Evolutionary conservation across 2,888 invertebrate genomes (phyloP).

Genomic region (Flexamia atlantica): DNA sequence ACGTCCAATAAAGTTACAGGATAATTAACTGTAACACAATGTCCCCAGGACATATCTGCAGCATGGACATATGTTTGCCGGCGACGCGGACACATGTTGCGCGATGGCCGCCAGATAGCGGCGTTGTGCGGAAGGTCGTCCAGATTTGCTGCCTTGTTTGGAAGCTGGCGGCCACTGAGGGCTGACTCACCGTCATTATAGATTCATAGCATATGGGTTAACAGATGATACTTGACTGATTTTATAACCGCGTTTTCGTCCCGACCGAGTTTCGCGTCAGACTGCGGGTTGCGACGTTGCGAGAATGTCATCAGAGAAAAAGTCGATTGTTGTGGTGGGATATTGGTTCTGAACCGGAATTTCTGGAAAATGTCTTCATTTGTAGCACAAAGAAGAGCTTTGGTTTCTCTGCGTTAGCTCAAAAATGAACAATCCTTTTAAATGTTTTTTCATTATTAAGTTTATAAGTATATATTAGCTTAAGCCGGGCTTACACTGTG

Average conservation of each 20-base stretch:
- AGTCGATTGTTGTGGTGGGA: no score
- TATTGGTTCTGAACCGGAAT: no score
- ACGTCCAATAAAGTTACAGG: no score
- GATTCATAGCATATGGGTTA: constrained; percentile 51
- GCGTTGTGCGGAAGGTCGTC: constrained; percentile 23
- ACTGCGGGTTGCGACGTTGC: background rate
- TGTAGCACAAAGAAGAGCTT: no score
- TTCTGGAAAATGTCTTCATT: no score
- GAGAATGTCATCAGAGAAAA: no score
- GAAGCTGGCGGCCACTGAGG: constrained; percentile 1
- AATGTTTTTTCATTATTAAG: no score
- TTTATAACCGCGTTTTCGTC: background rate
- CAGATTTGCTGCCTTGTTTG: constrained; percentile 34
- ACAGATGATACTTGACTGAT: constrained; percentile 34
- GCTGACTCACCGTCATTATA: constrained; percentile 45
- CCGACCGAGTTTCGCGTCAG: background rate
- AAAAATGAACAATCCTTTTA: no score
- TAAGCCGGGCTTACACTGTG: no score
- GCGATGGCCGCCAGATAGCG: constrained; percentile 3
- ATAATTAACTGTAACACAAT: no score
- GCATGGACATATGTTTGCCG: constrained; percentile 10
- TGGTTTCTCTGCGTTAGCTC: no score
- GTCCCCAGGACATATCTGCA: background rate
- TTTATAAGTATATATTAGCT: no score
- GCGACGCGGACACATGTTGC: background rate